These are phyloP conservation scores for Drosophila kepulauana DNA, from an alignment of 1,140 invertebrate species.

Conservation along the genomic window DNA sequence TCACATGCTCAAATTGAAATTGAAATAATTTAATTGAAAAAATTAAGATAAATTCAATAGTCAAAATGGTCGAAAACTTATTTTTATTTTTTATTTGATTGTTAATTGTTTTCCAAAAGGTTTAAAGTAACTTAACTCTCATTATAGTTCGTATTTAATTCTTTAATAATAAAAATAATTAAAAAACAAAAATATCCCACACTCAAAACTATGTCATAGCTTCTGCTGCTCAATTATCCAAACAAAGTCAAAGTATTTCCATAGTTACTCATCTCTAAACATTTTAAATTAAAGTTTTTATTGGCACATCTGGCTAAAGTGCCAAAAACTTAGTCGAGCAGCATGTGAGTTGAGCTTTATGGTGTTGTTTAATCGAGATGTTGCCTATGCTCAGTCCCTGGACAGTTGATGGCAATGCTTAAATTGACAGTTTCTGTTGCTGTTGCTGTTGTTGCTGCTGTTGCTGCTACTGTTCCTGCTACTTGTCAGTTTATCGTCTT, in stretches of 20 bases:
- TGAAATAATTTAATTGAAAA: no score
- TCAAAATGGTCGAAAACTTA: no score
- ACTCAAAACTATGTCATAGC: no score
- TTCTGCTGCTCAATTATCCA: background rate
- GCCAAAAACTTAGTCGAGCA: background rate
- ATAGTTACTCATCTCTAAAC: no score
- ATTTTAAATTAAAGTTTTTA: conserved; percentile 3
- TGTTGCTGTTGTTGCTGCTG: conserved; percentile 5
- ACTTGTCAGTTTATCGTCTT: conserved; percentile 65
- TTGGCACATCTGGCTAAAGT: background rate
- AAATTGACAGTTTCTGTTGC: conserved; percentile 7
- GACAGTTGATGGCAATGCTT: conserved; percentile 3
- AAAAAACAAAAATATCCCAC: no score
- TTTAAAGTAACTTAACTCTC: no score
- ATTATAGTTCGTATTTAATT: no score
- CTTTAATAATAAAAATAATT: no score
- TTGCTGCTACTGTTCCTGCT: conserved; percentile 23
- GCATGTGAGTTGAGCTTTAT: conserved; percentile 11
- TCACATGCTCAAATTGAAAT: no score
- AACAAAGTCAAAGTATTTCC: background rate
- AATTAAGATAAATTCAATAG: no score
- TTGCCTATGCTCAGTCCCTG: conserved; percentile 1
- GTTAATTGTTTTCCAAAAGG: no score
- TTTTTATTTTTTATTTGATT: no score
- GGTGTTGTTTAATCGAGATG: conserved; percentile 22